A percentile compares a stretch with the other conserved stretches of the same genome.
Evolutionary conservation across 2,113 vertebrate genomes (phyloP).

Genomic region (Stigmatopora argus): DNA sequence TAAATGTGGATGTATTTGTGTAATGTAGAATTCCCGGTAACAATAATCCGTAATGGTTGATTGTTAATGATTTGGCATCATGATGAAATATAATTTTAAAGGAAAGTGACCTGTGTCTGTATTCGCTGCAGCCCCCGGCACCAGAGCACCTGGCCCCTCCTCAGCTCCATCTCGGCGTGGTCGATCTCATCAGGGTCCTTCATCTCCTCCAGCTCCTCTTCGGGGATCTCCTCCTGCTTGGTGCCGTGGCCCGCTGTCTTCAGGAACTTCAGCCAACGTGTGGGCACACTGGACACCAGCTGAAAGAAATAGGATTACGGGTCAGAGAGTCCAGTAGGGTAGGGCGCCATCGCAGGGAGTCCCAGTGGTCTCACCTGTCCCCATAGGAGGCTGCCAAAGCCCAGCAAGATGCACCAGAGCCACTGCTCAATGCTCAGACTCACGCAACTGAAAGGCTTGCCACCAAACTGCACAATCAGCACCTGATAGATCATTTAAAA

Average conservation of each 20-base stretch:
- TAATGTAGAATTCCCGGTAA: no score
- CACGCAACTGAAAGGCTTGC: constrained; percentile 95
- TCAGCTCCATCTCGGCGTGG: constrained; percentile 90
- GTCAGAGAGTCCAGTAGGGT: not conserved
- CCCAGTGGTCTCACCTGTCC: constrained; percentile 80
- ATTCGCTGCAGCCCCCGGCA: constrained; percentile 95
- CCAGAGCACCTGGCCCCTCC: constrained; percentile 91
- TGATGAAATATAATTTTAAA: not conserved
- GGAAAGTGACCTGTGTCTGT: constrained; percentile 82
- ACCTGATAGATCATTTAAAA: constrained; percentile 63
- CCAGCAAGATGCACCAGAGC: constrained; percentile 95
- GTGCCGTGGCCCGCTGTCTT: constrained; percentile 92
- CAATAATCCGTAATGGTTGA: not conserved
- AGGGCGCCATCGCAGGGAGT: not conserved
- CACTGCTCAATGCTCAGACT: constrained; percentile 85
- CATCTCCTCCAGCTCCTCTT: constrained; percentile 82
- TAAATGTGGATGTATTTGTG: no score
- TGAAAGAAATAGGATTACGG: constrained; percentile 37
- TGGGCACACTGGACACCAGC: constrained; percentile 92
- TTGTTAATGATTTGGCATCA: not conserved
- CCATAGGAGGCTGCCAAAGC: constrained; percentile 91
- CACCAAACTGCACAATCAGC: constrained; percentile 92
- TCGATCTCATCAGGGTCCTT: constrained; percentile 87
- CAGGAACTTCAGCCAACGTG: constrained; percentile 88
- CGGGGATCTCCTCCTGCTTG: constrained; percentile 90